Evolutionary conservation across 2,113 vertebrate genomes (phyloP).

Genomic region (Picathartes gymnocephalus): DNA sequence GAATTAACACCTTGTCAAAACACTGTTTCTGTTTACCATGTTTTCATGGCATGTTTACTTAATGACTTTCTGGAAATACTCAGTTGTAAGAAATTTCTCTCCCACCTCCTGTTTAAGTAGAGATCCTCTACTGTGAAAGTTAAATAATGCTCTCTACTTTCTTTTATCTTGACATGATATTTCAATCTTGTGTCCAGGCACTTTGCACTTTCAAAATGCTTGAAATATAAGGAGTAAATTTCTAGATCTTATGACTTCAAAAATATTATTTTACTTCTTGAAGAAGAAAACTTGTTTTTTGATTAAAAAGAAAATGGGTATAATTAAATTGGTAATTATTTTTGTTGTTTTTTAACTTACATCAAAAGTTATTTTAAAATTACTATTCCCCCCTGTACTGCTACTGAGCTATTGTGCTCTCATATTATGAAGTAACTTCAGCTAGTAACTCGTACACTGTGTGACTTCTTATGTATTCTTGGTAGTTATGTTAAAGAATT

Average conservation of each 20-base stretch:
- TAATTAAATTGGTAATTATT: not conserved
- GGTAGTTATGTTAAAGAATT: not conserved
- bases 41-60: not conserved
- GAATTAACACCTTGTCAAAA: slow-evolving; percentile 5
- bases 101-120: not conserved
- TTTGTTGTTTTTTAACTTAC: not conserved
- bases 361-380: not conserved
- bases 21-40: not conserved
- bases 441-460: not conserved
- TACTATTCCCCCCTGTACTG: not conserved
- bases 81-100: not conserved
- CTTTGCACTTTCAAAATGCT: not conserved
- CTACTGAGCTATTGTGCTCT: not conserved
- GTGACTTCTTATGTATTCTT: not conserved
- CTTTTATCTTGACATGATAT: not conserved
- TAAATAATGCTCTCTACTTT: not conserved
- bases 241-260: not conserved
- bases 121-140: not conserved
- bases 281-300: not conserved
- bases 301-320: not conserved
- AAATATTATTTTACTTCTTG: not conserved
- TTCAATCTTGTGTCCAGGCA: not conserved
- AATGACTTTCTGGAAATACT: slow-evolving; percentile 16
- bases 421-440: not conserved
- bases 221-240: not conserved